These are phyloP conservation scores for Cydia strobilella DNA, from an alignment of 1,140 invertebrate genomes.

Conservation along the genomic window DNA sequence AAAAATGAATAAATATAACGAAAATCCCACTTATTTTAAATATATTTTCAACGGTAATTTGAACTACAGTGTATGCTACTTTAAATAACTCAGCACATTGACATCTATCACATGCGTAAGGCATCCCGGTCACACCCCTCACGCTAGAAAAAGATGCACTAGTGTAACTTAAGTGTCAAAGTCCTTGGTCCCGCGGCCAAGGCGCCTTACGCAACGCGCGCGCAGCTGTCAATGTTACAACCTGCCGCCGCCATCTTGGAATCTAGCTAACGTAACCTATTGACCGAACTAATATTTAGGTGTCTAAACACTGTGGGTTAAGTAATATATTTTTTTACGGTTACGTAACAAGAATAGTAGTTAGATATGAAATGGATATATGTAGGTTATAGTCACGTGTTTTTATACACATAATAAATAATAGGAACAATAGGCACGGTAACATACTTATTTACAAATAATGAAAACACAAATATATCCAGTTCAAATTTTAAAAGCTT, in stretches of 20 bases:
- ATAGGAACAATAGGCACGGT: too few relatives aligned
- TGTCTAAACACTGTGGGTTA: not conserved
- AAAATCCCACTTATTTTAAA: not conserved
- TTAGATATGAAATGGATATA: too few relatives aligned
- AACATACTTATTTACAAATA: too few relatives aligned
- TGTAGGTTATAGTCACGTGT: too few relatives aligned
- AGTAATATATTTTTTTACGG: not conserved
- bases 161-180: not conserved
- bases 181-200: slow-evolving; percentile 28
- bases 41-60: too few relatives aligned
- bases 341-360: too few relatives aligned
- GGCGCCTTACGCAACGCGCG: slow-evolving; percentile 27
- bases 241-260: slow-evolving; percentile 32
- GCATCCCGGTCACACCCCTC: not conserved
- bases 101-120: not conserved
- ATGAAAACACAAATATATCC: too few relatives aligned
- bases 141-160: not conserved
- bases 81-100: not conserved
- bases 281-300: slow-evolving; percentile 1
- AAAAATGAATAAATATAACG: not conserved
- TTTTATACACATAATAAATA: too few relatives aligned
- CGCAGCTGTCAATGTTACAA: slow-evolving; percentile 34
- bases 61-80: not conserved
- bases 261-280: slow-evolving; percentile 12
- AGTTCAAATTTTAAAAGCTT: too few relatives aligned